Percentiles rank a stretch among this genome's conserved stretches.
Evolutionary conservation across 2,113 vertebrate genomes (phyloP).

Genomic region (Centropristis striata): DNA sequence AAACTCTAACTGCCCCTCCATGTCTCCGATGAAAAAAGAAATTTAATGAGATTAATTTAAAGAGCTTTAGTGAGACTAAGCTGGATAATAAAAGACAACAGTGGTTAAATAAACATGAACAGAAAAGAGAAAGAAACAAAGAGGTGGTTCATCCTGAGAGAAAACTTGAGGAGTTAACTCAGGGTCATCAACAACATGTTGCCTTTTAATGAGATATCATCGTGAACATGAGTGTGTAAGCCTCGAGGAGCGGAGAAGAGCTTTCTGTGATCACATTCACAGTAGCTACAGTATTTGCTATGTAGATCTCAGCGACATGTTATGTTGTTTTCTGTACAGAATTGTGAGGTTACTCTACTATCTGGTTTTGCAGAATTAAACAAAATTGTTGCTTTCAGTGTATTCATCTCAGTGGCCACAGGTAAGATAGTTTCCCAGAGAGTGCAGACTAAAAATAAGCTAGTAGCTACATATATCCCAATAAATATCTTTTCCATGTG

Average conservation of each 20-base stretch:
- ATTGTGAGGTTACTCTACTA: slow-evolving; percentile 11
- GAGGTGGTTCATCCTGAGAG: slow-evolving; percentile 32
- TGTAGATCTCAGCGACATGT: neutral
- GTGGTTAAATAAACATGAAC: slow-evolving; percentile 65
- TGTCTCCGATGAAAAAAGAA: slow-evolving; percentile 47
- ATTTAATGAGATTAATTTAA: slow-evolving; percentile 73
- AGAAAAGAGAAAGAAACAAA: slow-evolving; percentile 46
- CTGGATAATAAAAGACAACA: slow-evolving; percentile 53
- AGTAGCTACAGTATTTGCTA: neutral
- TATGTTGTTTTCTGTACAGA: neutral
- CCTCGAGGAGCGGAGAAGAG: slow-evolving; percentile 5
- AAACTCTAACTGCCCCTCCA: slow-evolving; percentile 45
- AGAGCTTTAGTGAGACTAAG: slow-evolving; percentile 73
- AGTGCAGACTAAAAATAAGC: neutral
- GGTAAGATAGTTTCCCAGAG: neutral
- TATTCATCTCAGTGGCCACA: neutral
- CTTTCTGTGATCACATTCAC: slow-evolving; percentile 9
- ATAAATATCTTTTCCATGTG: neutral
- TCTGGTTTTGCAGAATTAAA: slow-evolving; percentile 20
- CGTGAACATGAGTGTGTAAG: neutral
- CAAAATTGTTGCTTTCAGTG: slow-evolving; percentile 7
- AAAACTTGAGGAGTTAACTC: slow-evolving; percentile 30
- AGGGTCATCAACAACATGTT: slow-evolving; percentile 40
- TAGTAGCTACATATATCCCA: neutral
- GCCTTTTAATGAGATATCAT: slow-evolving; percentile 26